These are phyloP conservation scores for Andricus quercusramuli DNA, from an alignment of 2,888 invertebrate species.

Conservation along the genomic window DNA sequence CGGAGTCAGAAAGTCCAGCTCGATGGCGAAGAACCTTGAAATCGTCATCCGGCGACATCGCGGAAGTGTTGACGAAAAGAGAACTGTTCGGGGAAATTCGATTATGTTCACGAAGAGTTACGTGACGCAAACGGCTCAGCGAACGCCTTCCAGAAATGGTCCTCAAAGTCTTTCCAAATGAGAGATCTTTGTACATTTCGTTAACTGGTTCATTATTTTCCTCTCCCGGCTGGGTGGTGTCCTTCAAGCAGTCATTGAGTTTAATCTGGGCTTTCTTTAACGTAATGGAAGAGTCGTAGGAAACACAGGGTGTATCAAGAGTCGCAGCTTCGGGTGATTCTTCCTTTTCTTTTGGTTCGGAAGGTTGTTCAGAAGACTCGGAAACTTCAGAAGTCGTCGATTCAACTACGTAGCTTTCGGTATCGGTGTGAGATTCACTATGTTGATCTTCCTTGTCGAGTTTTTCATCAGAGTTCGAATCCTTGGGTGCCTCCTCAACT, in stretches of 20 bases:
- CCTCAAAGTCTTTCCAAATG: slow-evolving; percentile 73
- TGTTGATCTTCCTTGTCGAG: slow-evolving; percentile 54
- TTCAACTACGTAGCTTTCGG: slow-evolving; percentile 65
- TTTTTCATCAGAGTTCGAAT: slow-evolving; percentile 40
- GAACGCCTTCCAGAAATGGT: slow-evolving; percentile 73
- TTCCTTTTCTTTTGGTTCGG: slow-evolving; percentile 55
- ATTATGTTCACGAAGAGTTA: slow-evolving; percentile 65
- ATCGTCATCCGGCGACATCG: slow-evolving; percentile 64
- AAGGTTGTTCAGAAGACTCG: slow-evolving; percentile 55
- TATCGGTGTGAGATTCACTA: slow-evolving; percentile 61
- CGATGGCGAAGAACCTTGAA: slow-evolving; percentile 63
- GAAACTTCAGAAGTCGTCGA: slow-evolving; percentile 68
- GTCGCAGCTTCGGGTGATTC: slow-evolving; percentile 44
- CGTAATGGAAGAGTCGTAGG: slow-evolving; percentile 69
- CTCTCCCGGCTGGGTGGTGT: slow-evolving; percentile 64
- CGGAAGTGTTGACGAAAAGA: slow-evolving; percentile 73
- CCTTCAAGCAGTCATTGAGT: slow-evolving; percentile 72
- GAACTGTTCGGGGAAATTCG: slow-evolving; percentile 74
- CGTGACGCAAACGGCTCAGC: slow-evolving; percentile 68
- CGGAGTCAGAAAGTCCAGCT: slow-evolving; percentile 55
- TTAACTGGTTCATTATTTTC: slow-evolving; percentile 50
- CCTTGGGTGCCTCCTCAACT: slow-evolving; percentile 43
- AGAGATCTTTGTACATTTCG: slow-evolving; percentile 61
- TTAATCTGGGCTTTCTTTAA: slow-evolving; percentile 72
- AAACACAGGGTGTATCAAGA: slow-evolving; percentile 63